Percentiles rank a stretch among this genome's conserved stretches.
Conservation (phyloP, 2,888 invertebrate genomes). For the Amiota minor region DNA sequence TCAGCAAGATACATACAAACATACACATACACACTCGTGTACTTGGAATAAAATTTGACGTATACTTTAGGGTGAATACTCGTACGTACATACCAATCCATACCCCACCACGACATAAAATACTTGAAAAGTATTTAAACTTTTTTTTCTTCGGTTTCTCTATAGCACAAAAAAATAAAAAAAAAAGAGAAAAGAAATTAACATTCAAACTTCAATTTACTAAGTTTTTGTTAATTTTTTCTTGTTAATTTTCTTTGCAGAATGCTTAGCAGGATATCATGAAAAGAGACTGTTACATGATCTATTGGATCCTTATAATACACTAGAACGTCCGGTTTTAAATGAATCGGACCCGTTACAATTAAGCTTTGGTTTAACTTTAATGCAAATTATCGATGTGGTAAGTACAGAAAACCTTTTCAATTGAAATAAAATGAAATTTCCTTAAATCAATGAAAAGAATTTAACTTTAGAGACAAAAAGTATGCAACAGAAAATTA, state of each 20-base stretch:
- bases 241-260: constrained; percentile 61
- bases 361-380: constrained; percentile 95
- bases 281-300: constrained; percentile 93
- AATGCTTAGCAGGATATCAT: constrained; percentile 84
- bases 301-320: constrained; percentile 94
- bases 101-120: too few relatives aligned
- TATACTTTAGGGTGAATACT: too few relatives aligned
- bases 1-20: constrained; percentile 11
- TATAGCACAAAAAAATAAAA: too few relatives aligned
- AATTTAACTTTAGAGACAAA: constrained; percentile 19
- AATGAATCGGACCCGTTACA: constrained; percentile 96
- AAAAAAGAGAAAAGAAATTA: constrained; percentile 7
- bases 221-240: constrained; percentile 50
- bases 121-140: too few relatives aligned
- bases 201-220: constrained; percentile 35
- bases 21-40: too few relatives aligned
- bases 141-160: constrained; percentile 29
- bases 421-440: not conserved
- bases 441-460: not conserved
- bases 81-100: too few relatives aligned
- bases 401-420: constrained; percentile 77
- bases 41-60: too few relatives aligned
- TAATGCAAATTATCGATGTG: constrained; percentile 98
- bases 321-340: constrained; percentile 93
- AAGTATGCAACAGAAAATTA: constrained; percentile 38